Percentiles rank a stretch among this genome's conserved stretches.
phyloP scores from a whole-genome alignment of 2,113 vertebrate species.

The Dryoscopus gambensis region DNA sequence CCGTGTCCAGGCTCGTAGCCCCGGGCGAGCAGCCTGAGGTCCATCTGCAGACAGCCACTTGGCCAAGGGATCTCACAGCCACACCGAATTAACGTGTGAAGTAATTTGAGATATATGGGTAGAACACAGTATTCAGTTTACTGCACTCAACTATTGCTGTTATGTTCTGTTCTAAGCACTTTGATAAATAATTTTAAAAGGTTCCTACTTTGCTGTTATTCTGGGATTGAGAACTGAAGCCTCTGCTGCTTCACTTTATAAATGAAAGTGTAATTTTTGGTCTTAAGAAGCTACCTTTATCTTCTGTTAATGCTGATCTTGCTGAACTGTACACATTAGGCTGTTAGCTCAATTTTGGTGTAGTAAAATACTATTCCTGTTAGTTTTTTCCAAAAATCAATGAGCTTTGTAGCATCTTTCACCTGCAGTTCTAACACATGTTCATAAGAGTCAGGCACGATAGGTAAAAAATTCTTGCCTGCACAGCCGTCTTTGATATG shows the following conservation, averaged over 20 bases:
- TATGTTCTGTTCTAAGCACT: not conserved
- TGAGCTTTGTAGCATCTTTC: not conserved
- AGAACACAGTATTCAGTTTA: not conserved
- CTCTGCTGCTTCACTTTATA: not conserved
- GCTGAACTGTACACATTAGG: not conserved
- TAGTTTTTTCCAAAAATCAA: not conserved
- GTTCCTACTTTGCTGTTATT: not conserved
- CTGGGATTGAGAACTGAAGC: not conserved
- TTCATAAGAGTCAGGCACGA: accelerated
- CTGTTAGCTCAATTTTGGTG: not conserved
- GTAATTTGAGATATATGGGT: not conserved
- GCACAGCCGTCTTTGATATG: not conserved
- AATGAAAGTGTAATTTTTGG: not conserved
- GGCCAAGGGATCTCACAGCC: not conserved
- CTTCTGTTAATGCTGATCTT: not conserved
- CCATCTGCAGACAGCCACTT: not conserved
- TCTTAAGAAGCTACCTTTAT: not conserved
- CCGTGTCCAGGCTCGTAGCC: not conserved
- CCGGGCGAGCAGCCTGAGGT: not conserved
- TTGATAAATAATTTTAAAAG: not conserved
- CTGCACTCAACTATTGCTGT: not conserved
- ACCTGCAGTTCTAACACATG: not conserved
- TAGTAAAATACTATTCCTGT: not conserved
- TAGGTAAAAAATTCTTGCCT: not conserved
- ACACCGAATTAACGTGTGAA: not conserved